Percentiles rank a stretch among this genome's conserved stretches.
These are phyloP conservation scores for Callopanchax toddi DNA, from an alignment of 2,113 vertebrate genomes.

Conservation along the genomic window DNA sequence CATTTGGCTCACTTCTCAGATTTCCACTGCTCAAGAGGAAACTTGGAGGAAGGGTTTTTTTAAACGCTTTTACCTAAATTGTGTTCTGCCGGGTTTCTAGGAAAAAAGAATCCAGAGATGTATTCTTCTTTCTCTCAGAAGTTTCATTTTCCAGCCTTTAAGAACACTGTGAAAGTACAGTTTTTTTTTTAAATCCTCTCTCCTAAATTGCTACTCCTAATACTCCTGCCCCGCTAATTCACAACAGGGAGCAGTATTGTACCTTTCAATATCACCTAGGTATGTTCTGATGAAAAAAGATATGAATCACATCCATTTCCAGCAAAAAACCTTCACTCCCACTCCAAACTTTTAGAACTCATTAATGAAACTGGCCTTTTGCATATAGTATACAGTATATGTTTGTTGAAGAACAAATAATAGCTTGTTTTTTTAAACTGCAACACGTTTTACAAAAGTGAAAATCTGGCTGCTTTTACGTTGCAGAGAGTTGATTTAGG, in stretches of 20 bases:
- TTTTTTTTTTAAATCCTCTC: conserved; percentile 16
- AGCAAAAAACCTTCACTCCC: too few species aligned
- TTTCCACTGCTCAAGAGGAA: background rate
- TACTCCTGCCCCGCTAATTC: conserved; percentile 23
- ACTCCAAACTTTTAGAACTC: conserved; percentile 1
- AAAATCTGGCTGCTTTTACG: too few species aligned
- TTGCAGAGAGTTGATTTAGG: conserved; percentile 22
- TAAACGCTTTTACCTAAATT: conserved; percentile 11
- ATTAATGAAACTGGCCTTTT: background rate
- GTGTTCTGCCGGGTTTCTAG: conserved; percentile 7
- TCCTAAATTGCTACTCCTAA: conserved; percentile 10
- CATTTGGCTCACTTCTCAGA: conserved; percentile 28
- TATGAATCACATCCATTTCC: too few species aligned
- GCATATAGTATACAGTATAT: conserved; percentile 14
- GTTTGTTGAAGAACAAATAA: conserved; percentile 2
- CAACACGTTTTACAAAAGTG: too few species aligned
- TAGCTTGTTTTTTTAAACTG: background rate
- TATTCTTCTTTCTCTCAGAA: conserved; percentile 1
- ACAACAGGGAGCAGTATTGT: conserved; percentile 2
- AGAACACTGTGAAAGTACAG: conserved; percentile 10
- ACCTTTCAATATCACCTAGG: conserved; percentile 4
- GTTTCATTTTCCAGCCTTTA: conserved; percentile 12
- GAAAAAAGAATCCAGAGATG: conserved; percentile 22
- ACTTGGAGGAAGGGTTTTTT: conserved; percentile 12
- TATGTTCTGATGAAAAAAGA: conserved; percentile 6